A percentile compares a stretch with the other conserved stretches of the same genome.
Conservation (phyloP, 1,140 invertebrate species). For the Anadara kagoshimensis region DNA sequence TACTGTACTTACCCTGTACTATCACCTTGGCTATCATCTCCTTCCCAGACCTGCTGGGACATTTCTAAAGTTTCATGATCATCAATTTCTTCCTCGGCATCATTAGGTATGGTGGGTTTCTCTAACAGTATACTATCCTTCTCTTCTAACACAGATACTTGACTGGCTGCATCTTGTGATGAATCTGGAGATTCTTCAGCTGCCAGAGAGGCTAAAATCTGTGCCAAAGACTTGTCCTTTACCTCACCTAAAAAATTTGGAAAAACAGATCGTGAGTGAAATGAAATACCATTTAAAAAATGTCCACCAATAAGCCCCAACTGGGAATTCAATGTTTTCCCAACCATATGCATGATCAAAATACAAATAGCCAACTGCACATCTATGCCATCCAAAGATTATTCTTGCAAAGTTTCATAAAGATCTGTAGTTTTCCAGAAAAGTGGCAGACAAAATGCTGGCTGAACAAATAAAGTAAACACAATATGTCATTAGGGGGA, state of each 20-base stretch:
- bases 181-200: conserved; percentile 39
- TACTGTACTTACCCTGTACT: background rate
- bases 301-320: background rate
- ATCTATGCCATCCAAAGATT: too few species aligned
- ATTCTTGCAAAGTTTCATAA: too few species aligned
- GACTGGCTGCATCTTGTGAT: conserved; percentile 48
- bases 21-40: conserved; percentile 13
- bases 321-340: background rate
- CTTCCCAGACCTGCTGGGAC: conserved; percentile 61
- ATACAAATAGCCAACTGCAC: too few species aligned
- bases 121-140: conserved; percentile 63
- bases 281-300: background rate
- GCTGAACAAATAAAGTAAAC: too few species aligned
- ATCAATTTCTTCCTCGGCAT: conserved; percentile 38
- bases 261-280: background rate
- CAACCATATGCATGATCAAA: too few species aligned
- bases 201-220: conserved; percentile 76
- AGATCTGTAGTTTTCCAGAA: too few species aligned
- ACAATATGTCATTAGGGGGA: too few species aligned
- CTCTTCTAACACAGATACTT: conserved; percentile 56
- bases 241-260: conserved; percentile 12
- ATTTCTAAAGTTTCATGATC: conserved; percentile 64
- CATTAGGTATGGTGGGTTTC: conserved; percentile 41
- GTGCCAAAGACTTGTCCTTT: conserved; percentile 73
- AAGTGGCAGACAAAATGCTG: too few species aligned